Evolutionary conservation across 2,797 vertebrate species (phyloP).

Genomic region (Gastrophryne carolinensis): DNA sequence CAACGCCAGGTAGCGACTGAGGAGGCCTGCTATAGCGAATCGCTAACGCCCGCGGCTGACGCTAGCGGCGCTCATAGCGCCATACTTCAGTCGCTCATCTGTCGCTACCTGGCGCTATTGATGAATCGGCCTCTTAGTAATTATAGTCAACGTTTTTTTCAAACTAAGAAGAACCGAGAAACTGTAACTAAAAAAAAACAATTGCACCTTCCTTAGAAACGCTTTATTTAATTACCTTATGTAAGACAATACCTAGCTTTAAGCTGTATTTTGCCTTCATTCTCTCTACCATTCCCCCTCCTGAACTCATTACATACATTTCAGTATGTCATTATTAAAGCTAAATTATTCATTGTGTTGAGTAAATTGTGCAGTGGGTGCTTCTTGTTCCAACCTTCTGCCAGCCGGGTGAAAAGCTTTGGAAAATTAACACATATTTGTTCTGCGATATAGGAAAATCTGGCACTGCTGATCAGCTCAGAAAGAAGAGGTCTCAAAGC

Average conservation of each 20-base stretch:
- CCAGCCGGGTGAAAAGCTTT: conserved; percentile 42
- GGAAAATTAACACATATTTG: conserved; percentile 42
- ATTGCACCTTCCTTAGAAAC: conserved; percentile 38
- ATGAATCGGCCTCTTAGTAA: no score
- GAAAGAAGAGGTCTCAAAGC: conserved; percentile 6
- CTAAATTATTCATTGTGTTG: conserved; percentile 51
- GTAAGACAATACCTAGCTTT: conserved; percentile 13
- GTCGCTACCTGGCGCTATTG: no score
- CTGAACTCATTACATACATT: conserved; percentile 36
- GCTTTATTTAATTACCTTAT: conserved; percentile 46
- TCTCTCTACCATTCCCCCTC: conserved; percentile 11
- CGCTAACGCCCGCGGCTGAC: no score
- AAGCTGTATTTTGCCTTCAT: conserved; percentile 25
- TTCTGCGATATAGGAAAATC: conserved; percentile 29
- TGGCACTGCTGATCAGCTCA: conserved; percentile 26
- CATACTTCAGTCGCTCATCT: no score
- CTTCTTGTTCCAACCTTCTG: conserved; percentile 40
- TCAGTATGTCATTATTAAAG: conserved; percentile 48
- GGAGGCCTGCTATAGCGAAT: no score
- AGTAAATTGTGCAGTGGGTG: conserved; percentile 33
- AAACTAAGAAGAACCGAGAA: no score
- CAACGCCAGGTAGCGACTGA: no score
- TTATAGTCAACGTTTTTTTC: not conserved
- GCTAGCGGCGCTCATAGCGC: no score
- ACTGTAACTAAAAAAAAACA: no score